Percentiles rank a stretch among this genome's conserved stretches.
Conservation (phyloP, 2,113 vertebrate genomes). For the Eulemur rufifrons region DNA sequence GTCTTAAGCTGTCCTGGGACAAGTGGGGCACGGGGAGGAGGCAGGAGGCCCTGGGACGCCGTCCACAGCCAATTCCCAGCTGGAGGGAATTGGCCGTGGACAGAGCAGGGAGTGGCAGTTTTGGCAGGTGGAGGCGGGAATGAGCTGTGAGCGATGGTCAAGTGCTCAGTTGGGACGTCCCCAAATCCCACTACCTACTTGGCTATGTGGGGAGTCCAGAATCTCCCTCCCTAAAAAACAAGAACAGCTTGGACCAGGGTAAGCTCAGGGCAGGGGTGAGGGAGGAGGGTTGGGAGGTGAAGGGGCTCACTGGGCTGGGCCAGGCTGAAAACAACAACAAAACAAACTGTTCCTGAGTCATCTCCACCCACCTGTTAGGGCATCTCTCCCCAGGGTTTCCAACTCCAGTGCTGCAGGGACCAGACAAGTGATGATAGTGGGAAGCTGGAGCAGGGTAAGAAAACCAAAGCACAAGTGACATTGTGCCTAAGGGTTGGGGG, state of each 20-base stretch:
- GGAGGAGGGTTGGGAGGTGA: background rate
- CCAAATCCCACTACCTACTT: background rate
- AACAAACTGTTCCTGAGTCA: background rate
- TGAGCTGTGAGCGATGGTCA: background rate
- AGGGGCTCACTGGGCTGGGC: background rate
- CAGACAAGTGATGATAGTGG: background rate
- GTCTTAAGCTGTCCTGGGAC: background rate
- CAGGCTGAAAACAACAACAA: background rate
- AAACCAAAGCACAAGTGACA: background rate
- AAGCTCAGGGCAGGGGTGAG: background rate
- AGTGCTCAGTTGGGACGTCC: rapidly evolving
- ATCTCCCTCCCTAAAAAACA: background rate
- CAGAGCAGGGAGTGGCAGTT: background rate
- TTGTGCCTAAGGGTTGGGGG: too few relatives aligned
- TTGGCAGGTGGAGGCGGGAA: background rate
- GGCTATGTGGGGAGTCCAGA: background rate
- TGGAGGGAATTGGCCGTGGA: background rate
- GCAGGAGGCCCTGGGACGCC: background rate
- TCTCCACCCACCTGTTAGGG: background rate
- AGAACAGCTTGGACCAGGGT: background rate
- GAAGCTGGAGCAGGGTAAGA: background rate
- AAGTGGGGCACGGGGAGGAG: background rate
- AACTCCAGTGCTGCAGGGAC: background rate
- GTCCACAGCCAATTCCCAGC: too few relatives aligned
- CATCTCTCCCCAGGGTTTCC: background rate